phyloP scores from a whole-genome alignment of 2,797 vertebrate species.

The Poecilia velifera region DNA sequence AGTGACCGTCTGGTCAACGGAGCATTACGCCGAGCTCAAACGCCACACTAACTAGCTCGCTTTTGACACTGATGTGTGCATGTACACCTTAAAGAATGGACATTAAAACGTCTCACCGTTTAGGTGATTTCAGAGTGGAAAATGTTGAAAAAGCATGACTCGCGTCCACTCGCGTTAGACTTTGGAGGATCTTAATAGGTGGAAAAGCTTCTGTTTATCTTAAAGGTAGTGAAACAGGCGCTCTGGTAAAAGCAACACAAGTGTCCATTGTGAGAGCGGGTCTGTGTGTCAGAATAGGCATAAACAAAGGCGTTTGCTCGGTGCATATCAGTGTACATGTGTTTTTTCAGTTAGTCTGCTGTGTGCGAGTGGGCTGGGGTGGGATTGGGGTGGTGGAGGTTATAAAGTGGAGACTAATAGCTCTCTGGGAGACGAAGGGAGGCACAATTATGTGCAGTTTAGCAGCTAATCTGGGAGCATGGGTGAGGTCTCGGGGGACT shows the following conservation, averaged over 20 bases:
- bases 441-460: constrained; percentile 95
- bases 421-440: constrained; percentile 90
- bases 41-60: constrained; percentile 62
- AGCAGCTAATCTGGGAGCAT: constrained; percentile 93
- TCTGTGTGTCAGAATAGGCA: constrained; percentile 17
- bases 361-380: constrained; percentile 23
- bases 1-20: constrained; percentile 75
- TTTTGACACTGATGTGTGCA: constrained; percentile 52
- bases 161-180: constrained; percentile 9
- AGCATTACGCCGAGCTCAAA: constrained; percentile 68
- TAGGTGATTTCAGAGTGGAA: neutral
- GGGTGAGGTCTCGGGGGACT: constrained; percentile 89
- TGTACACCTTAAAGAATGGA: constrained; percentile 36
- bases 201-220: constrained; percentile 5
- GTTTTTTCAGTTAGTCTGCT: constrained; percentile 55
- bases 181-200: neutral
- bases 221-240: neutral
- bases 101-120: constrained; percentile 23
- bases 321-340: constrained; percentile 32
- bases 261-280: neutral
- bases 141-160: neutral
- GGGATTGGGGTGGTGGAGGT: constrained; percentile 38
- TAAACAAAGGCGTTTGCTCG: constrained; percentile 30
- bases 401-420: constrained; percentile 92
- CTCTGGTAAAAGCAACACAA: neutral